Evolutionary conservation across 2,113 vertebrate genomes (phyloP).

Genomic region (Columbina picui): DNA sequence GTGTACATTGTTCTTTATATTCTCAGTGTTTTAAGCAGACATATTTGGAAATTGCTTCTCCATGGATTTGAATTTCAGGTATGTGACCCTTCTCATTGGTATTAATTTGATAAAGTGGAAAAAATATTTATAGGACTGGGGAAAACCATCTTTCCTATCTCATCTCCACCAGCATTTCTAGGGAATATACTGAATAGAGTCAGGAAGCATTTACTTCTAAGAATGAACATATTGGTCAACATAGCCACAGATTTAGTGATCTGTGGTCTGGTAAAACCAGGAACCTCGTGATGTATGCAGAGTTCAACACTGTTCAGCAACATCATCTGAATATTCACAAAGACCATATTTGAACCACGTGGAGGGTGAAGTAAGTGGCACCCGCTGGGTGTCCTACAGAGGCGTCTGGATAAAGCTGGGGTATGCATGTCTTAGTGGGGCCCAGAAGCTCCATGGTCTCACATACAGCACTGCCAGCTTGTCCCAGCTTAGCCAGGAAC

Average conservation of each 20-base stretch:
- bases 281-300: neutral
- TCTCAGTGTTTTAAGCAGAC: neutral
- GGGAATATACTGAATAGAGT: neutral
- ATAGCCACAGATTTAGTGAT: neutral
- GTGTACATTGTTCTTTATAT: neutral
- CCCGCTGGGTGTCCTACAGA: accelerated
- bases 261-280: neutral
- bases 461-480: neutral
- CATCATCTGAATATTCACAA: neutral
- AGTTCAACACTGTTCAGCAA: neutral
- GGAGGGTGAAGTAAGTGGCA: neutral
- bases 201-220: neutral
- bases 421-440: accelerated
- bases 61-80: neutral
- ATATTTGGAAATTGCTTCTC: neutral
- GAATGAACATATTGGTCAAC: neutral
- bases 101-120: neutral
- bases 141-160: neutral
- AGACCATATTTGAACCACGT: neutral
- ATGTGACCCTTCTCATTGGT: neutral
- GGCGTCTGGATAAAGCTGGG: accelerated
- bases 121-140: neutral
- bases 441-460: neutral
- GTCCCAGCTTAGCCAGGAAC: neutral
- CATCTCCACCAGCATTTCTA: neutral